Evolutionary conservation across 2,888 invertebrate species (phyloP).

Genomic region (Allygus modestus): DNA sequence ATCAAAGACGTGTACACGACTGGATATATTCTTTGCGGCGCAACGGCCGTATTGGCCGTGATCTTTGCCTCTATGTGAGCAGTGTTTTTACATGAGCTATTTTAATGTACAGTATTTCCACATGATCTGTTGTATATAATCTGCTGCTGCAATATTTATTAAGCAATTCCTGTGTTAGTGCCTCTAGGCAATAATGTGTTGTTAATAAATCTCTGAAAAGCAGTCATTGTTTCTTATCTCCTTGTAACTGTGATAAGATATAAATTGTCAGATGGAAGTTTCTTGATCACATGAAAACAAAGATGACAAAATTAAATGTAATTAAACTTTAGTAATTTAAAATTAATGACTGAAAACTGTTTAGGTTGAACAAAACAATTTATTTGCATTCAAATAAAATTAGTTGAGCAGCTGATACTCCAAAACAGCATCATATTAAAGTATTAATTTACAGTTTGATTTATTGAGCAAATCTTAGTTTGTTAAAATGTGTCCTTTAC

Average conservation of each 20-base stretch:
- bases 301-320: too few relatives aligned
- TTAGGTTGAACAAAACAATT: too few relatives aligned
- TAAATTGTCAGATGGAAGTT: too few relatives aligned
- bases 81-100: background rate
- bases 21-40: conserved; percentile 79
- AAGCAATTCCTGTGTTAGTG: conserved; percentile 38
- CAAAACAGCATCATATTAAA: too few relatives aligned
- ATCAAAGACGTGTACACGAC: conserved; percentile 87
- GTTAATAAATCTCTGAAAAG: conserved; percentile 37
- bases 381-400: too few relatives aligned
- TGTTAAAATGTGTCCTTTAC: too few relatives aligned
- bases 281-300: too few relatives aligned
- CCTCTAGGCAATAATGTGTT: conserved; percentile 41
- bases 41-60: conserved; percentile 74
- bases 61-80: conserved; percentile 62
- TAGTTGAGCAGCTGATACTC: too few relatives aligned
- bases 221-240: background rate
- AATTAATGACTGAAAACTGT: too few relatives aligned
- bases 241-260: background rate
- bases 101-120: conserved; percentile 25
- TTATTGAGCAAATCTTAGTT: too few relatives aligned
- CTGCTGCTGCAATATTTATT: conserved; percentile 52
- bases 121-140: conserved; percentile 55
- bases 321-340: too few relatives aligned
- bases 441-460: too few relatives aligned